Evolutionary conservation across 2,888 invertebrate species (phyloP).

Genomic region (Sclerodermus sp.): DNA sequence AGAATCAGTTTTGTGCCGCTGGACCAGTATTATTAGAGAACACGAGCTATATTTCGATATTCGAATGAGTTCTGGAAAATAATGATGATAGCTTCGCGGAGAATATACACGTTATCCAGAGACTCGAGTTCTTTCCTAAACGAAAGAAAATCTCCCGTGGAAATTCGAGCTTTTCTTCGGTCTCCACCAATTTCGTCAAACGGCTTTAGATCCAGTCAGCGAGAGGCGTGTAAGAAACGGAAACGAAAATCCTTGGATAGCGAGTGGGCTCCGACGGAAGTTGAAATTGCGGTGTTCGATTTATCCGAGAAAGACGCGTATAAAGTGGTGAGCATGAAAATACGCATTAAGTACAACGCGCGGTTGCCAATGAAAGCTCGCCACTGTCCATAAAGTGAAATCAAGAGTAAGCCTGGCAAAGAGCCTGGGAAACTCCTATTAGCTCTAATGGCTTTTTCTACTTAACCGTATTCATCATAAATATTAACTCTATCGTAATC

Average conservation of each 20-base stretch:
- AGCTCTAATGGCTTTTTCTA: too few species aligned
- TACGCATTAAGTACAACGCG: too few species aligned
- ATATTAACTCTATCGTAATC: too few species aligned
- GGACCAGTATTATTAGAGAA: too few species aligned
- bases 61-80: not conserved
- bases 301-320: constrained; percentile 8
- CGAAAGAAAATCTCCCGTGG: not conserved
- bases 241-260: constrained; percentile 13
- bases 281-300: constrained; percentile 14
- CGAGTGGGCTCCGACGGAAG: constrained; percentile 3
- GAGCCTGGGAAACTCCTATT: too few species aligned
- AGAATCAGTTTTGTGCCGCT: too few species aligned
- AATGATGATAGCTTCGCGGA: not conserved
- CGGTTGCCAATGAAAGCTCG: too few species aligned
- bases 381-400: too few species aligned
- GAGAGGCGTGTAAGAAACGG: constrained; percentile 9
- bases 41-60: not conserved
- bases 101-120: constrained; percentile 1
- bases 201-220: constrained; percentile 1
- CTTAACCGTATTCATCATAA: too few species aligned
- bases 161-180: not conserved
- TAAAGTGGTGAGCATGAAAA: too few species aligned
- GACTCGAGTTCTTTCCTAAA: not conserved
- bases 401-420: too few species aligned
- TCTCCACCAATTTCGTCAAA: constrained; percentile 1